These are phyloP conservation scores for Seira sanloemensis DNA, from an alignment of 2,888 invertebrate species.

Conservation along the genomic window DNA sequence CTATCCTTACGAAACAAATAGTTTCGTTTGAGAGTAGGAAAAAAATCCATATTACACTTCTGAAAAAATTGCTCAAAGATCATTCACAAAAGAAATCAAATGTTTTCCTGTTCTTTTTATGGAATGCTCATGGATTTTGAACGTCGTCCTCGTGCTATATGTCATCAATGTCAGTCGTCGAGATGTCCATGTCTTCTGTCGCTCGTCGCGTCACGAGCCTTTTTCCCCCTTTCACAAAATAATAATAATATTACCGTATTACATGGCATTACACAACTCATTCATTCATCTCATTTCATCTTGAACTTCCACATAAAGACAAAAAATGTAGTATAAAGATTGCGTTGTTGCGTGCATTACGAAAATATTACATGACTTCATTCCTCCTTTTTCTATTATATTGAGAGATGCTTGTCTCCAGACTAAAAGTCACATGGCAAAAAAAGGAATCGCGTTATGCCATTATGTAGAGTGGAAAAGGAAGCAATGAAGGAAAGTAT, in stretches of 20 bases:
- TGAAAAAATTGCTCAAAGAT: slow-evolving; percentile 26
- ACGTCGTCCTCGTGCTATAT: not conserved
- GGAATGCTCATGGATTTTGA: not conserved
- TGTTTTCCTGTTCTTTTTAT: slow-evolving; percentile 56
- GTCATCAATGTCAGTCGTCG: not conserved
- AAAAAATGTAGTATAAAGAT: slow-evolving; percentile 8
- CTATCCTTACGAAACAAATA: not conserved
- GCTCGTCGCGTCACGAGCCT: slow-evolving; percentile 29
- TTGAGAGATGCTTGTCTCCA: not conserved
- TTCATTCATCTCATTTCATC: slow-evolving; percentile 41
- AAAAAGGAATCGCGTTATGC: not conserved
- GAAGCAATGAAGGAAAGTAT: slow-evolving; percentile 5
- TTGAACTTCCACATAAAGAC: slow-evolving; percentile 39
- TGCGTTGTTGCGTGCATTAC: slow-evolving; percentile 17
- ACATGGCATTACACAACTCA: slow-evolving; percentile 41
- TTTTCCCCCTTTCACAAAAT: not conserved
- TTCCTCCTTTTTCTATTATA: not conserved
- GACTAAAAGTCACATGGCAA: not conserved
- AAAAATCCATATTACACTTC: not conserved
- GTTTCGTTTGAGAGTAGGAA: not conserved
- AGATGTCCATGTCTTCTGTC: not conserved
- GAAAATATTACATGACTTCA: not conserved
- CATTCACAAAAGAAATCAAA: slow-evolving; percentile 60
- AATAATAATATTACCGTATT: slow-evolving; percentile 52
- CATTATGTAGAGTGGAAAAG: not conserved